Evolutionary conservation across 2,888 invertebrate genomes (phyloP), one percentile per base, ranked within the genome.

Genomic region (Chymomyza amoena): DNA sequence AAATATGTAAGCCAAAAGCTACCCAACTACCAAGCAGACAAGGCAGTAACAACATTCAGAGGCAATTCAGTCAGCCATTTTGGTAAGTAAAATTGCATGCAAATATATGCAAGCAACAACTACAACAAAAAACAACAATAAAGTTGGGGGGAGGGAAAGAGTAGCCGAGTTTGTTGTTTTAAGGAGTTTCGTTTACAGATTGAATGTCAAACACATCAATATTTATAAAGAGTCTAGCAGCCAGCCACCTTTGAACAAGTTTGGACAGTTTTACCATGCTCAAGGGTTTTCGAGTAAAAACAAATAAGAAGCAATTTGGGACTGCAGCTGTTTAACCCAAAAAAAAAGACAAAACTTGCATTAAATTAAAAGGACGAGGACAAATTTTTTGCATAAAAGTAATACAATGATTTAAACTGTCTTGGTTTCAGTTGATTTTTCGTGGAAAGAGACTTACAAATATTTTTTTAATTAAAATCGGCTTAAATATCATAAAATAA

Each of bases 41-140:
- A 45, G 39, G 10, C 39, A 32, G 39, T 25, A 20, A 6, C 6
- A n/a, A 50, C n/a, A 18, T 62, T 45, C 36, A 59, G 72, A 68
- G 62, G 68, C 39, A 45, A 45, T 50, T 67, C 61, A 51, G 68
- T 45, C 69, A 60, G 28, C n/a, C 76, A 69, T 61, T 72, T 60
- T 66, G 64, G 61, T 70, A 57, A 68, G 60, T 63, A 60, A 76
- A 79, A 80, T 70, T 69, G 72, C 51, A 82, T 84, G 84, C 79
- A 83, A 84, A 81, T 79, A 68, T 79, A 83, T 79, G 81, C 78
- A 77, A 63, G 72, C 65, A 75, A 68, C 63, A 68, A 52, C 18
- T 15, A 39, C 39, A 39, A 39, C 1, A 10, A 39, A 39, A 39
- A 45, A 13, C 63, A 72, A 28, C 39, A 45, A 15, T 6, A 45